These are phyloP conservation scores for Reticulitermes speratus DNA, from an alignment of 1,140 invertebrate species.

Conservation along the genomic window DNA sequence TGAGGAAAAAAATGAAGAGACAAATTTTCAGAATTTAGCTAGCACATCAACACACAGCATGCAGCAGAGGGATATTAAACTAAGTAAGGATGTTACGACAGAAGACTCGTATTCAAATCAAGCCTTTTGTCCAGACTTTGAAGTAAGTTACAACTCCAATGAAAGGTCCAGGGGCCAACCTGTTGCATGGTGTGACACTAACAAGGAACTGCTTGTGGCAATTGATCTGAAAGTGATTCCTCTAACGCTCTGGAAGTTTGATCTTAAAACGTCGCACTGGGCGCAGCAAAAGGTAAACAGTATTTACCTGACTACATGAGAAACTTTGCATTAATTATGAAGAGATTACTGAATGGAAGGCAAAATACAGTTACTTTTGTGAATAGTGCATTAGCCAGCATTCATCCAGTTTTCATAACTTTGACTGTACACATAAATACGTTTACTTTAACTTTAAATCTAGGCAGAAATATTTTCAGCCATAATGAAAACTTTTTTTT, in stretches of 20 bases:
- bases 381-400: no score
- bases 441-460: no score
- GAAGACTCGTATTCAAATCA: neutral
- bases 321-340: no score
- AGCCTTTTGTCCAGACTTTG: conserved; percentile 29
- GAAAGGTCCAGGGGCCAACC: conserved; percentile 14
- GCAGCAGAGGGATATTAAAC: neutral
- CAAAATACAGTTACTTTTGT: no score
- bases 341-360: neutral
- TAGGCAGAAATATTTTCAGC: no score
- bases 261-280: conserved; percentile 26
- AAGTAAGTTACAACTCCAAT: neutral
- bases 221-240: conserved; percentile 20
- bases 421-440: no score
- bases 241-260: conserved; percentile 27
- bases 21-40: neutral
- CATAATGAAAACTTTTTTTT: no score
- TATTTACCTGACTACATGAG: neutral
- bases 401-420: no score
- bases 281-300: conserved; percentile 9
- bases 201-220: conserved; percentile 14
- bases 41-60: neutral
- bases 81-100: neutral
- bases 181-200: conserved; percentile 29
- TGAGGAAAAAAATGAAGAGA: no score